Evolutionary conservation across 2,888 invertebrate species (phyloP), one percentile per base, ranked within the genome.

Genomic region (Drosophila planitibia): DNA sequence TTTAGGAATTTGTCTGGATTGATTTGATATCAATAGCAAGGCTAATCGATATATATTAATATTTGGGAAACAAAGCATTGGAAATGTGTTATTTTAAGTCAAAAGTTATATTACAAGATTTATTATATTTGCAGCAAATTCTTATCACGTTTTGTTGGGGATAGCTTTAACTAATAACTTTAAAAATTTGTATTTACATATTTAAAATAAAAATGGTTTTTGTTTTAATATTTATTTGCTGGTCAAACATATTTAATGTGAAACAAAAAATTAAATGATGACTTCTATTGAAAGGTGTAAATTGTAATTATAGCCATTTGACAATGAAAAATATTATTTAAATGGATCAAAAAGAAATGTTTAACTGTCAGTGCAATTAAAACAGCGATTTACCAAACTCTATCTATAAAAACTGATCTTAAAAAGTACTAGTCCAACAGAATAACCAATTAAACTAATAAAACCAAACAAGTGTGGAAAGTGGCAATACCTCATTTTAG

Each of bases 81-180:
- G 0, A 35, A 0, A 35, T 35, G 0, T 14, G 14, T 4, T 14
- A 35, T 33, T 33, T 4, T 12, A 12, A 10, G 14, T 14, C 14
- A 1, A 47, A 1, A 22, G 1, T 1, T 14, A 2, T 14, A 47
- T 3, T 3, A 22, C 0, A 14, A 22, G 0, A 22, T 14, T 0
- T 7, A 14, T 22, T 1, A 44, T 44, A 44, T 14, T 4, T 47
- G 12, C 22, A 22, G 14, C 22, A 14, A 44, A 44, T 44, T 44
- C 14, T 47, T 14, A 1, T 3, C 6, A 22, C 14, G 14, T 47
- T 22, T 22, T 14, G 1, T 14, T 22, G 0, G 5, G 5, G 0
- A 12, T 3, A 44, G 14, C 6, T 14, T 22, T 7, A 14, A 4
- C 7, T 14, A 47, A 22, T 14, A 47, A 7, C 12, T 1, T 7